Conservation (phyloP, 2,113 vertebrate species). For the Brachypodius melanocephalos region DNA sequence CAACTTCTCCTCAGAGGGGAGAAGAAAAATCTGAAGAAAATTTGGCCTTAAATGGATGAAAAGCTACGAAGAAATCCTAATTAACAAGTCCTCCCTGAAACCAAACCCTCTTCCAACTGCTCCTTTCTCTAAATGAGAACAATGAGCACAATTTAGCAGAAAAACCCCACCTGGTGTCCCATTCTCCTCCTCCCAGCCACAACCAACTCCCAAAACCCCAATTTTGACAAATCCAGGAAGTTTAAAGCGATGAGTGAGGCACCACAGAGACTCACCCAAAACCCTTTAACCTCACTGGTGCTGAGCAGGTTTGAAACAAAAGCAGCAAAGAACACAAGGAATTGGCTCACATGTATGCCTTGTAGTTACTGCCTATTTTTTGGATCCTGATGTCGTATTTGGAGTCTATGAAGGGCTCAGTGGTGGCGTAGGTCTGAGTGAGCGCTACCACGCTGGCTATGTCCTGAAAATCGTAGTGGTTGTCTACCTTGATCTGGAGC, state of each 20-base stretch:
- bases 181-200: neutral
- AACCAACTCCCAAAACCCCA: neutral
- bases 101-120: neutral
- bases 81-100: neutral
- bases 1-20: neutral
- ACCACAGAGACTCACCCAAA: neutral
- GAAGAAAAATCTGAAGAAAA: neutral
- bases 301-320: neutral
- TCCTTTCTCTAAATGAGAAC: neutral
- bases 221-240: neutral
- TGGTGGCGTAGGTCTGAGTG: slow-evolving; percentile 96
- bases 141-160: neutral
- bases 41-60: neutral
- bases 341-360: slow-evolving; percentile 94
- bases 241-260: neutral
- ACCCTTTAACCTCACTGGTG: neutral
- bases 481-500: slow-evolving; percentile 94
- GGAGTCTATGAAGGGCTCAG: slow-evolving; percentile 94
- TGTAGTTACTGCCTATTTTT: slow-evolving; percentile 96
- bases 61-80: neutral
- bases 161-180: neutral
- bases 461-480: slow-evolving; percentile 98
- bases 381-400: slow-evolving; percentile 99
- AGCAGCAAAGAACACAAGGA: slow-evolving; percentile 5
- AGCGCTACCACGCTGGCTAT: slow-evolving; percentile 98